phyloP scores from a whole-genome alignment of 2,113 vertebrate genomes.

The Scytalopus superciliaris region DNA sequence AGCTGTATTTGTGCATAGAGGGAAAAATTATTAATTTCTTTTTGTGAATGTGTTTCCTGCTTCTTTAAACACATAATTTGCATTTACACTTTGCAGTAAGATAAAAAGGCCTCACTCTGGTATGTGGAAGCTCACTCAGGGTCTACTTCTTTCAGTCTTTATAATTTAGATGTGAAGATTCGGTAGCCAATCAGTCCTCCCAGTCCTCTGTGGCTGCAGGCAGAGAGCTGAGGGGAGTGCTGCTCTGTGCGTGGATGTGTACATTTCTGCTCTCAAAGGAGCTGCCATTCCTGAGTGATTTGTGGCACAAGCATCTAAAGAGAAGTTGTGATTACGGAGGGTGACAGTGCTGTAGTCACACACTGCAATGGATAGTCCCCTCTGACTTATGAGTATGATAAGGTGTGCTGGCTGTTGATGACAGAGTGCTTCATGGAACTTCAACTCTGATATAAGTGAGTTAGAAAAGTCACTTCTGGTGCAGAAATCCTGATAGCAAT shows the following conservation, averaged over 20 bases:
- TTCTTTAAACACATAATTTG: not conserved
- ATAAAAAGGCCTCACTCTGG: not conserved
- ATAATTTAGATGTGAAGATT: not conserved
- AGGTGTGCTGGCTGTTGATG: not conserved
- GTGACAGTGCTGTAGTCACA: not conserved
- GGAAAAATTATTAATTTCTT: not conserved
- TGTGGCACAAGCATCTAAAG: not conserved
- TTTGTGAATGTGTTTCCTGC: not conserved
- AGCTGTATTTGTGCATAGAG: not conserved
- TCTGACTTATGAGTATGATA: not conserved
- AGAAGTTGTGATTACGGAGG: not conserved
- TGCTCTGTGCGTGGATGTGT: not conserved
- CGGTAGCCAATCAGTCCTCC: not conserved
- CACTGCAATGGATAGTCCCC: not conserved
- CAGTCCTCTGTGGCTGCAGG: not conserved
- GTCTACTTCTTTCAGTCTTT: not conserved
- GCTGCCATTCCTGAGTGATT: conserved; percentile 6
- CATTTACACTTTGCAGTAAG: not conserved
- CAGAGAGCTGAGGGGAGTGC: not conserved
- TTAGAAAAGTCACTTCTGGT: not conserved
- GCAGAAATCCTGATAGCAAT: not conserved
- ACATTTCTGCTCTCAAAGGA: not conserved
- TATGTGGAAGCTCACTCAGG: not conserved
- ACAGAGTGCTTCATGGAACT: not conserved
- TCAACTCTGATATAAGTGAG: not conserved